Conservation (phyloP, 2,113 vertebrate genomes). For the Labeo catla region DNA sequence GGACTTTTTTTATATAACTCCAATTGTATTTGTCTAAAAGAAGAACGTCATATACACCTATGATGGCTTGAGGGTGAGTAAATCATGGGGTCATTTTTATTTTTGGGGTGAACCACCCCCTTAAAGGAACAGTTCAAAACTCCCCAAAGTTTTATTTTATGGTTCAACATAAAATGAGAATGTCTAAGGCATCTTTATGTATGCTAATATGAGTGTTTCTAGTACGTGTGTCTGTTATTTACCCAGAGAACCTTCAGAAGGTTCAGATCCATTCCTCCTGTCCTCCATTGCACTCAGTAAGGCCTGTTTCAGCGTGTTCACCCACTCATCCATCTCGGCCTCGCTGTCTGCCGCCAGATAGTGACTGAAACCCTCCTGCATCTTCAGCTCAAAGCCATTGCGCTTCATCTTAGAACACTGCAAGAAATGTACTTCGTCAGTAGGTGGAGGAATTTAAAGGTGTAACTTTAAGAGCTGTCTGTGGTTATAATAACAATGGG, state of each 20-base stretch:
- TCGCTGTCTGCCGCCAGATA: constrained; percentile 94
- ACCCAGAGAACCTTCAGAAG: constrained; percentile 78
- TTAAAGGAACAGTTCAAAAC: too few relatives aligned
- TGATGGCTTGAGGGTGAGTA: too few relatives aligned
- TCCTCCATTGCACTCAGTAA: constrained; percentile 90
- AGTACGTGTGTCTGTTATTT: constrained; percentile 31
- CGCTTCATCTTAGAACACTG: constrained; percentile 95
- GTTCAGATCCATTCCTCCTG: constrained; percentile 81
- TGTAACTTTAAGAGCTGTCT: constrained; percentile 4
- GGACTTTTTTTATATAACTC: too few relatives aligned
- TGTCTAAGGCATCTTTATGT: neutral
- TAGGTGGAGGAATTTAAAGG: neutral
- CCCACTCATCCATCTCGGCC: constrained; percentile 97
- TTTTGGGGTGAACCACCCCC: too few relatives aligned
- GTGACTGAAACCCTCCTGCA: constrained; percentile 95
- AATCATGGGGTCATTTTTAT: too few relatives aligned
- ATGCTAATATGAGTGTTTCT: neutral
- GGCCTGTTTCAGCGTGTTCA: constrained; percentile 88
- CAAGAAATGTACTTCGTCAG: constrained; percentile 9
- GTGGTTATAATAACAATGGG: neutral
- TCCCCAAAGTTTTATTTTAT: too few relatives aligned
- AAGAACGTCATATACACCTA: too few relatives aligned
- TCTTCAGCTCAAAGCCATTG: constrained; percentile 93
- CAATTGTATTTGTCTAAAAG: too few relatives aligned
- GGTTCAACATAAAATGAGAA: neutral